Percentiles rank a stretch among this genome's conserved stretches.
These are phyloP conservation scores for Bactericera cockerelli DNA, from an alignment of 1,140 invertebrate genomes.

Conservation along the genomic window DNA sequence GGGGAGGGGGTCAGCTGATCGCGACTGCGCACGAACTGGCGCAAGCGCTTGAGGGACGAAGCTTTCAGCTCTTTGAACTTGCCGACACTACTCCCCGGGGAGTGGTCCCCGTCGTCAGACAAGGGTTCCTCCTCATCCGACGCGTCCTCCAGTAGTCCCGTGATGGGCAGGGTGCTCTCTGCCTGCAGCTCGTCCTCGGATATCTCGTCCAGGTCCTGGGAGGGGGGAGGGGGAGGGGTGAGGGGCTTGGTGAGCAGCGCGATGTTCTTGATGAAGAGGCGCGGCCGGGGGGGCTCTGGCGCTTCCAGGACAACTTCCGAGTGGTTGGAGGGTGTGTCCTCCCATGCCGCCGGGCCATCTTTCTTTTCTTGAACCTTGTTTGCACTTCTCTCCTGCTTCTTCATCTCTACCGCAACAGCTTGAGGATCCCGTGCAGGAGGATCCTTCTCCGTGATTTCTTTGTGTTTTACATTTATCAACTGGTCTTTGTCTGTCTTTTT, in stretches of 20 bases:
- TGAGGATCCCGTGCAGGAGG: background rate
- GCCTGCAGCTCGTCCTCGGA: background rate
- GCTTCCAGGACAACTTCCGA: no score
- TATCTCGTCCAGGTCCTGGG: background rate
- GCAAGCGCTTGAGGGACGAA: constrained; percentile 19
- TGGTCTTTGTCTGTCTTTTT: constrained; percentile 4
- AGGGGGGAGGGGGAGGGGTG: background rate
- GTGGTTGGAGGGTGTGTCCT: background rate
- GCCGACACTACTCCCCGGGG: constrained; percentile 20
- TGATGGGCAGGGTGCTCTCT: background rate
- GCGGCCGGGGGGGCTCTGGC: background rate
- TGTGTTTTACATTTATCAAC: background rate
- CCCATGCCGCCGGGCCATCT: background rate
- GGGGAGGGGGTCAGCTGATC: constrained; percentile 6
- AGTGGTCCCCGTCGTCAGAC: constrained; percentile 25
- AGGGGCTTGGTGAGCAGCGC: background rate
- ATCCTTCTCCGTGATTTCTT: background rate
- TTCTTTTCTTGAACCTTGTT: background rate
- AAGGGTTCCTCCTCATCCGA: constrained; percentile 28
- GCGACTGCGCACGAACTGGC: constrained; percentile 4
- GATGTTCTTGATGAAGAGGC: background rate
- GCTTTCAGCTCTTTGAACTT: constrained; percentile 43
- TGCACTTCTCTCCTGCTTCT: background rate
- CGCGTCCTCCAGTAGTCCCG: constrained; percentile 7
- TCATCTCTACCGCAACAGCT: background rate